phyloP scores from a whole-genome alignment of 2,113 vertebrate genomes.

The Mellivora capensis region DNA sequence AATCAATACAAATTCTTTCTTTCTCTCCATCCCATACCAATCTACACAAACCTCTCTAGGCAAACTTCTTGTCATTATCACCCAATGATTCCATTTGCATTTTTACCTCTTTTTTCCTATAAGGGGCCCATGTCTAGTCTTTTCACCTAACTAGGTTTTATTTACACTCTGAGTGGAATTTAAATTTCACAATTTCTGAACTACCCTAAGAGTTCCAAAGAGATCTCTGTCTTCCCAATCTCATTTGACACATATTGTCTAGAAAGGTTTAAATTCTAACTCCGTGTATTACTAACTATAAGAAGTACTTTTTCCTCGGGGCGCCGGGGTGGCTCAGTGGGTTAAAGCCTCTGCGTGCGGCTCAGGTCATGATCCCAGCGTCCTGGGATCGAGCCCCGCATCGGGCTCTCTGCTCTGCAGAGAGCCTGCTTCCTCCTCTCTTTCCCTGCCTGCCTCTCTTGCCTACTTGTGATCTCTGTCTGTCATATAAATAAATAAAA shows the following conservation, averaged over 20 bases:
- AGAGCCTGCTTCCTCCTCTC: too few relatives aligned
- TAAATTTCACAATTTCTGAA: background rate
- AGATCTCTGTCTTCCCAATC: background rate
- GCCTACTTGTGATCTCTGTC: too few relatives aligned
- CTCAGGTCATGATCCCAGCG: too few relatives aligned
- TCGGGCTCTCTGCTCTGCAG: too few relatives aligned
- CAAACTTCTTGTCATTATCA: background rate
- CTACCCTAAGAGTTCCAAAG: background rate
- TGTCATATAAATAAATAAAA: too few relatives aligned
- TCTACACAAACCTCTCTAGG: background rate
- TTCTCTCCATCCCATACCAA: background rate
- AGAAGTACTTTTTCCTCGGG: background rate
- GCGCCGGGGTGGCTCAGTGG: too few relatives aligned
- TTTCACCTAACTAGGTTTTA: background rate
- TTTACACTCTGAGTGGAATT: background rate
- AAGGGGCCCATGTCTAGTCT: background rate
- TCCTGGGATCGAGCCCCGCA: too few relatives aligned
- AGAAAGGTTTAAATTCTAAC: background rate
- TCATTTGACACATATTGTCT: background rate
- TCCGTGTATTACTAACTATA: background rate
- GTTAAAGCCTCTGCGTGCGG: too few relatives aligned
- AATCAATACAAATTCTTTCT: background rate
- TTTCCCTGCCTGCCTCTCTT: too few relatives aligned
- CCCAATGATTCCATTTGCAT: background rate
- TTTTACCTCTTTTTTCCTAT: background rate